Conservation (phyloP, 2,113 vertebrate species). For the Urocitellus parryii region DNA sequence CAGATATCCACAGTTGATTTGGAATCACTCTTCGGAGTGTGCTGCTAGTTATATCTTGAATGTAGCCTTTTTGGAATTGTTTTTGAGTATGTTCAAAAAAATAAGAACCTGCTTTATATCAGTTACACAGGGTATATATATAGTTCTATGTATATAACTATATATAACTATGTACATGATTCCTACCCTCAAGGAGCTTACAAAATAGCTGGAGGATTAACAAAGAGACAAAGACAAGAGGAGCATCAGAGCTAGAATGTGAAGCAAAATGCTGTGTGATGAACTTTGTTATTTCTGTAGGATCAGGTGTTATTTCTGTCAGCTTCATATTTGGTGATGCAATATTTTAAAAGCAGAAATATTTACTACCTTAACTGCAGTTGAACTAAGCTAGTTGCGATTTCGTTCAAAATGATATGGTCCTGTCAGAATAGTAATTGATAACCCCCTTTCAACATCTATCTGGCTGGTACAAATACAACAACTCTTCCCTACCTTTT, state of each 20-base stretch:
- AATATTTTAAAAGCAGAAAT: conserved; percentile 51
- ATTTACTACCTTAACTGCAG: conserved; percentile 39
- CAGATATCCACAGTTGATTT: neutral
- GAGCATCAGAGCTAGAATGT: neutral
- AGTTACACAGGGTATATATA: neutral
- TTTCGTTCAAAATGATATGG: conserved; percentile 42
- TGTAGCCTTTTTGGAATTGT: neutral
- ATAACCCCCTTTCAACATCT: conserved; percentile 56
- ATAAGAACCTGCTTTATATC: neutral
- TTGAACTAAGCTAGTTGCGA: neutral
- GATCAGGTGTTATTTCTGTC: conserved; percentile 16
- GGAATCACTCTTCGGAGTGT: neutral
- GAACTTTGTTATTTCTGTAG: neutral
- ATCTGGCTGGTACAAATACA: neutral
- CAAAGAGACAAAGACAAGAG: neutral
- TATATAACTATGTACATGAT: no score
- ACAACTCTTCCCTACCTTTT: neutral
- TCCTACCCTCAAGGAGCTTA: neutral
- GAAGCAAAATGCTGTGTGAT: neutral
- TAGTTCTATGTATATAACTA: no score
- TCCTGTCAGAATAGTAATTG: conserved; percentile 47
- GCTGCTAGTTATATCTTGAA: neutral
- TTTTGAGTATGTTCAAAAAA: neutral
- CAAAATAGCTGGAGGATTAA: neutral
- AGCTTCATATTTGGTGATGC: conserved; percentile 30